A percentile compares a stretch with the other conserved stretches of the same genome.
These are phyloP conservation scores for Sebastes fasciatus DNA, from an alignment of 2,113 vertebrate genomes.

Conservation along the genomic window DNA sequence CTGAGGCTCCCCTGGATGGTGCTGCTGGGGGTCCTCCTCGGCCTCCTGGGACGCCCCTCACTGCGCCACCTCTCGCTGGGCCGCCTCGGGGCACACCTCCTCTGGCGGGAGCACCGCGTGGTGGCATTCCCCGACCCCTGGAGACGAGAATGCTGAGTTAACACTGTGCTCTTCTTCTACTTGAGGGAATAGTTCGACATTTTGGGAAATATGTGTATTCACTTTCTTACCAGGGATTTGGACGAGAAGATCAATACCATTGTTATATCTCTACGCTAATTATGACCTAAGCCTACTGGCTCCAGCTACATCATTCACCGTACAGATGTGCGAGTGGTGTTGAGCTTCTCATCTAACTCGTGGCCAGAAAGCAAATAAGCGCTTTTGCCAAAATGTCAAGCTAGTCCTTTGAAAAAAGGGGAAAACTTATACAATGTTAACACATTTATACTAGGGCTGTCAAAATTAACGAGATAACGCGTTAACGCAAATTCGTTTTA, in stretches of 20 bases:
- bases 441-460: background rate
- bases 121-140: conserved; percentile 94
- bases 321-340: background rate
- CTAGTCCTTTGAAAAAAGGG: background rate
- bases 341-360: background rate
- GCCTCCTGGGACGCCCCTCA: conserved; percentile 87
- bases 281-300: background rate
- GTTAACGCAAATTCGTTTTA: no score
- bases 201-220: background rate
- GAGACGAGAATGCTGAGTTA: background rate
- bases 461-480: no score
- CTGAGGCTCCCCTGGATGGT: conserved; percentile 84
- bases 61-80: conserved; percentile 88
- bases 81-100: conserved; percentile 90
- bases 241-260: background rate
- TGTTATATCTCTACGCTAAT: background rate
- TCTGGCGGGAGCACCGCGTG: conserved; percentile 87
- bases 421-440: background rate
- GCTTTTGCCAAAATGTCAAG: no score
- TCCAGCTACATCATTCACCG: background rate
- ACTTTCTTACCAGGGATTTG: background rate
- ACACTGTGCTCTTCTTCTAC: background rate
- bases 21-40: conserved; percentile 90
- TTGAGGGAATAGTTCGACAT: background rate
- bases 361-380: background rate